Evolutionary conservation across 2,797 vertebrate species (phyloP).

Genomic region (Melanotaenia trifasciata): DNA sequence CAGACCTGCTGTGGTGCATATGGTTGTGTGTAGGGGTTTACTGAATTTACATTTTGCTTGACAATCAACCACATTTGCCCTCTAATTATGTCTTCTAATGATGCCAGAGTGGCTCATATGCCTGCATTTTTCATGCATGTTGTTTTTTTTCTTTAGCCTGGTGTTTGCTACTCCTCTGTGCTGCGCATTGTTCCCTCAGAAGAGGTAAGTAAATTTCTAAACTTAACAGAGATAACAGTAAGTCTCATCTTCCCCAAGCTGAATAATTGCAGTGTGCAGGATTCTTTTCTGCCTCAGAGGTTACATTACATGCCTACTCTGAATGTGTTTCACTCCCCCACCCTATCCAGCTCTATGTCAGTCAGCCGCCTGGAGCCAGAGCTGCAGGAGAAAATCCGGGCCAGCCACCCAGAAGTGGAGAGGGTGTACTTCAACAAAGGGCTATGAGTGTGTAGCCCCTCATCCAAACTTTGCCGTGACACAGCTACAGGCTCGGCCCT

Average conservation of each 20-base stretch:
- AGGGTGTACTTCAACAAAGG: constrained; percentile 99
- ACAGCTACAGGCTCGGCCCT: constrained; percentile 57
- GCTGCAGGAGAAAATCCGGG: constrained; percentile 91
- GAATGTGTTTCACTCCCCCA: constrained; percentile 10
- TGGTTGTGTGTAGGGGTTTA: neutral
- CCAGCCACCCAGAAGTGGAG: constrained; percentile 85
- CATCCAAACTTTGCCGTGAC: constrained; percentile 69
- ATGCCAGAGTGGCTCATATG: neutral
- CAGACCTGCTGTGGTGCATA: neutral
- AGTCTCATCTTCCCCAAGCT: neutral
- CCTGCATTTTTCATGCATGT: constrained; percentile 5
- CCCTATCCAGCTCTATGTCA: constrained; percentile 89
- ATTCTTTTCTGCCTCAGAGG: constrained; percentile 16
- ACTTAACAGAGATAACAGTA: neutral
- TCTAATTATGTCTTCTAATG: neutral
- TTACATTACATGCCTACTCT: constrained; percentile 26
- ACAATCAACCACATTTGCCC: neutral
- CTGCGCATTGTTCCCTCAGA: constrained; percentile 97
- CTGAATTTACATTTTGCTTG: neutral
- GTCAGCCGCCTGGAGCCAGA: constrained; percentile 92
- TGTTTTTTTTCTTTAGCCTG: constrained; percentile 81
- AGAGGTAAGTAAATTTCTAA: constrained; percentile 85
- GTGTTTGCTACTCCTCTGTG: constrained; percentile 98
- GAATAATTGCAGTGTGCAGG: constrained; percentile 16
- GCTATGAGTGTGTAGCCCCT: constrained; percentile 82